Evolutionary conservation across 2,888 invertebrate genomes (phyloP).

Genomic region (Polylopha cassiicola): DNA sequence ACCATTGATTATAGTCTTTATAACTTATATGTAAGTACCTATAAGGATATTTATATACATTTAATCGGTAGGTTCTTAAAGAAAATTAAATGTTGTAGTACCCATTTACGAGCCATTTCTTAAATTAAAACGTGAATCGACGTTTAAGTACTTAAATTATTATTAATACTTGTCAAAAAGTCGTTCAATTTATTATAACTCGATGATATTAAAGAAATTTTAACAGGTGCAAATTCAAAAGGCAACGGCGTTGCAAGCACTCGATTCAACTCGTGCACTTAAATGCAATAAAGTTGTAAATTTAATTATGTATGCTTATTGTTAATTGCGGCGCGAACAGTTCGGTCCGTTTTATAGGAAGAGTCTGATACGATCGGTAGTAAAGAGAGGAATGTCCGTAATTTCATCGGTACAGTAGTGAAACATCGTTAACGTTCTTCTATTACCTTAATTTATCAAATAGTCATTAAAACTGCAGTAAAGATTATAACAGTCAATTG

Average conservation of each 20-base stretch:
- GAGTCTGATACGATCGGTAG: slow-evolving; percentile 44
- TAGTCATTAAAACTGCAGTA: too few species aligned
- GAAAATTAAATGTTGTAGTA: too few species aligned
- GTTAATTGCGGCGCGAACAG: slow-evolving; percentile 35
- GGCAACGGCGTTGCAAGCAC: slow-evolving; percentile 15
- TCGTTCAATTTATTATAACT: slow-evolving; percentile 24
- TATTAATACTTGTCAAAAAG: too few species aligned
- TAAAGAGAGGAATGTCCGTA: slow-evolving; percentile 32
- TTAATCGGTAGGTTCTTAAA: too few species aligned
- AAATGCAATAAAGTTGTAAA: slow-evolving; percentile 35
- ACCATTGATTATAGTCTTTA: too few species aligned
- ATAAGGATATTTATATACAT: too few species aligned
- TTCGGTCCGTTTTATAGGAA: slow-evolving; percentile 29
- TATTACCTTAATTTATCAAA: too few species aligned
- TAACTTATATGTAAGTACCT: too few species aligned
- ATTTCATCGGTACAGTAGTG: slow-evolving; percentile 31
- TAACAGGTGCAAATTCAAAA: slow-evolving; percentile 27
- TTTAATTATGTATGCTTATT: slow-evolving; percentile 32
- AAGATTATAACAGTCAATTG: too few species aligned
- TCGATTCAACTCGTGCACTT: slow-evolving; percentile 30
- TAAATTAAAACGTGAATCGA: too few species aligned
- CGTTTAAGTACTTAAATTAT: too few species aligned
- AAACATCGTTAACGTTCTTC: slow-evolving; percentile 32
- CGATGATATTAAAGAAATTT: slow-evolving; percentile 28
- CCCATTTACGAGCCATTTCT: too few species aligned